phyloP scores from a whole-genome alignment of 2,797 vertebrate genomes.

The Tragopan temminckii region DNA sequence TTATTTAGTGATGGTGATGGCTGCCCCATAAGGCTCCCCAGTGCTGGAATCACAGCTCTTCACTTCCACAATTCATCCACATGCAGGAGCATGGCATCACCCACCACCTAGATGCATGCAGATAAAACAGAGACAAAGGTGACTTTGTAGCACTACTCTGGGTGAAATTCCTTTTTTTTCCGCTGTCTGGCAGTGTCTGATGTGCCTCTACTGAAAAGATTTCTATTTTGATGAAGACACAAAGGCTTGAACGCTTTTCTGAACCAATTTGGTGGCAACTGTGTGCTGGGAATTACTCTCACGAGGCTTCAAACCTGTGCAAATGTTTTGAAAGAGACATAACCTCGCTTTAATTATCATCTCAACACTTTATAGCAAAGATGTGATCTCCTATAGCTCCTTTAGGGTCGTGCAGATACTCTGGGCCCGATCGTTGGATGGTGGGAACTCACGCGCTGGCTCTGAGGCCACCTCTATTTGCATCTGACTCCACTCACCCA shows the following conservation, averaged over 20 bases:
- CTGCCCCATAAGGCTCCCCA: background rate
- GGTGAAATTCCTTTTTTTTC: background rate
- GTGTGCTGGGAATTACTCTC: background rate
- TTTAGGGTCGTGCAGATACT: background rate
- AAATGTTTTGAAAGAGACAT: slow-evolving; percentile 34
- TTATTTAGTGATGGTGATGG: background rate
- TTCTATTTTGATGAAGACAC: slow-evolving; percentile 35
- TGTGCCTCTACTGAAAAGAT: background rate
- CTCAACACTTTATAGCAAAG: background rate
- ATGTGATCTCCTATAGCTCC: background rate
- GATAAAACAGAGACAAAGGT: slow-evolving; percentile 28
- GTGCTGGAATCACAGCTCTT: fast-evolving
- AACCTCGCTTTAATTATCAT: slow-evolving; percentile 40
- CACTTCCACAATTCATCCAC: fast-evolving
- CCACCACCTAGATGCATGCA: fast-evolving
- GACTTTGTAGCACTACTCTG: slow-evolving; percentile 1
- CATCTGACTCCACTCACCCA: background rate
- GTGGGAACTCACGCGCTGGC: background rate
- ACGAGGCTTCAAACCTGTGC: background rate
- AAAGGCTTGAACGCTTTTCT: slow-evolving; percentile 44
- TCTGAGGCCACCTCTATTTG: slow-evolving; percentile 35
- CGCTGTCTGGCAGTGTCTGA: background rate
- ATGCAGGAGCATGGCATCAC: fast-evolving
- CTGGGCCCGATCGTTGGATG: background rate
- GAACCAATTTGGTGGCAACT: slow-evolving; percentile 34